Evolutionary conservation across 1,140 invertebrate species (phyloP).

Genomic region (Gonatopus flavifemur): DNA sequence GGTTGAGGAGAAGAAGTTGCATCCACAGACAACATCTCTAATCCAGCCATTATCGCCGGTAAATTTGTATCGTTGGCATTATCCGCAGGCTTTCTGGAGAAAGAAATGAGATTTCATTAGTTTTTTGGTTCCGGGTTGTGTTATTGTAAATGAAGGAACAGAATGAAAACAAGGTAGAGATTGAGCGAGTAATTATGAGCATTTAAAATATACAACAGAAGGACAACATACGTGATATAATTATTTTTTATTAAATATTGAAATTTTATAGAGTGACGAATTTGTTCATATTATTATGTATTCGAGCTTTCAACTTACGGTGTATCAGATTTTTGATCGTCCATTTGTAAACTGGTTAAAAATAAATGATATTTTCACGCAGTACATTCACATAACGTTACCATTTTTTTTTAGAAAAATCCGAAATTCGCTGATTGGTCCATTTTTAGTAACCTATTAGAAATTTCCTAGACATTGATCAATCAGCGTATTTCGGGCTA

Average conservation of each 20-base stretch:
- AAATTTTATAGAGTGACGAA: not conserved
- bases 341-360: too few relatives aligned
- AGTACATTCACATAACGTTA: too few relatives aligned
- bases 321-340: constrained; percentile 9
- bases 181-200: not conserved
- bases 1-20: constrained; percentile 6
- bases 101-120: too few relatives aligned
- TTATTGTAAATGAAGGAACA: too few relatives aligned
- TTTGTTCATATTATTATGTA: not conserved
- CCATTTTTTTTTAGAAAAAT: too few relatives aligned
- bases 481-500: too few relatives aligned
- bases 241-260: not conserved
- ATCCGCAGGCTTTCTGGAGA: constrained; percentile 16
- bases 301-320: constrained; percentile 11
- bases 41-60: constrained; percentile 42
- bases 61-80: constrained; percentile 30
- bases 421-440: too few relatives aligned
- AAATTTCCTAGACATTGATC: too few relatives aligned
- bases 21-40: constrained; percentile 45
- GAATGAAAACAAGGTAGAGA: not conserved
- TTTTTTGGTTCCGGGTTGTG: too few relatives aligned
- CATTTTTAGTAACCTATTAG: too few relatives aligned
- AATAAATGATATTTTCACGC: too few relatives aligned
- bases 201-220: not conserved
- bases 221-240: not conserved